Conservation (phyloP, 2,113 vertebrate species). For the Cebidichthys violaceus region DNA sequence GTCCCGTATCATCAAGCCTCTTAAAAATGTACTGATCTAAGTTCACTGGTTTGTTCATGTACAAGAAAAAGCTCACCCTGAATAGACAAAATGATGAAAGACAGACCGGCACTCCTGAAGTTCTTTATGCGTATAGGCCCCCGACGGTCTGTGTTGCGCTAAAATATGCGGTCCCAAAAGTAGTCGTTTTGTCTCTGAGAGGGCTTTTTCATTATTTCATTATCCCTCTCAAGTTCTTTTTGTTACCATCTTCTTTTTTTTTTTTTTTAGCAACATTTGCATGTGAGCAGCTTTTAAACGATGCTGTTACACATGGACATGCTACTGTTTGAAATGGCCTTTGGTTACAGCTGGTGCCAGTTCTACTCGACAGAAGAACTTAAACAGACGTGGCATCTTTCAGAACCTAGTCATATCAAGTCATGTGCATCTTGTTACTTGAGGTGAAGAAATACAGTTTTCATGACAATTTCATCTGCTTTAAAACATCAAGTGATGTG, state of each 20-base stretch:
- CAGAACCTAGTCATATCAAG: constrained; percentile 35
- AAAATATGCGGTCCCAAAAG: constrained; percentile 49
- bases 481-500: constrained; percentile 48
- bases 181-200: constrained; percentile 31
- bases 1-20: constrained; percentile 20
- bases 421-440: constrained; percentile 35
- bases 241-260: constrained; percentile 36
- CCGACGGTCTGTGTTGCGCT: constrained; percentile 31
- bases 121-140: constrained; percentile 19
- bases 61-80: background rate
- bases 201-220: constrained; percentile 13
- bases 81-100: constrained; percentile 34
- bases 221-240: constrained; percentile 6
- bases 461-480: constrained; percentile 39
- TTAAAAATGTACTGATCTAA: constrained; percentile 19
- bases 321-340: constrained; percentile 53
- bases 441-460: constrained; percentile 37
- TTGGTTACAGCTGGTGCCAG: constrained; percentile 51
- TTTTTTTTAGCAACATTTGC: constrained; percentile 44
- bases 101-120: constrained; percentile 15
- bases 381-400: constrained; percentile 38
- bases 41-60: constrained; percentile 29
- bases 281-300: constrained; percentile 51
- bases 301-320: constrained; percentile 31
- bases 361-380: constrained; percentile 40